A percentile compares a stretch with the other conserved stretches of the same genome.
phyloP scores from a whole-genome alignment of 1,140 invertebrate species.

The Drosophila simulans region DNA sequence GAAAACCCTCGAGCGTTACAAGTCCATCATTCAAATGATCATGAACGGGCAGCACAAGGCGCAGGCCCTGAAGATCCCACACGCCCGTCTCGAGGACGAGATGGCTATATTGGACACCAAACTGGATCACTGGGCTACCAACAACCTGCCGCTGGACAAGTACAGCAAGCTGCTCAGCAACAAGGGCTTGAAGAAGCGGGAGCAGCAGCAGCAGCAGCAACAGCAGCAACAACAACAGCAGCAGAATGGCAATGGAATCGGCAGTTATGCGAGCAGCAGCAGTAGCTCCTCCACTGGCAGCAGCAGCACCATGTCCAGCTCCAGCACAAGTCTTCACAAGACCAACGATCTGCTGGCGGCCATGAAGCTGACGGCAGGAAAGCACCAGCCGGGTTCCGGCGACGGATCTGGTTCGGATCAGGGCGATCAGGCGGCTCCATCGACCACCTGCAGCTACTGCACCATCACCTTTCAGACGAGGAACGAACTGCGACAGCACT shows the following conservation, averaged over 20 bases:
- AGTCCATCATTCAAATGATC: conserved; percentile 85
- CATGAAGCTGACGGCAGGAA: conserved; percentile 66
- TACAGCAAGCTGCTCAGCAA: conserved; percentile 82
- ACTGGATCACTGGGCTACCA: conserved; percentile 84
- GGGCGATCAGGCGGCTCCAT: conserved; percentile 52
- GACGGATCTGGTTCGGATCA: conserved; percentile 41
- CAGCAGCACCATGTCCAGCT: conserved; percentile 68
- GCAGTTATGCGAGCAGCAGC: conserved; percentile 60
- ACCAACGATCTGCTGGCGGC: conserved; percentile 75
- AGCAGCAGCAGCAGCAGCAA: conserved; percentile 61
- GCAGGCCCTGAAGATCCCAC: conserved; percentile 75
- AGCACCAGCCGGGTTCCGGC: conserved; percentile 37
- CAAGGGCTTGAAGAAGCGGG: conserved; percentile 79
- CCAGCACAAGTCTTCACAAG: conserved; percentile 60
- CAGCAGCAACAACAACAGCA: conserved; percentile 62
- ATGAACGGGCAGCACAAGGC: conserved; percentile 85
- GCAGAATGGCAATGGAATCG: conserved; percentile 52
- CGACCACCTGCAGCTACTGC: conserved; percentile 86
- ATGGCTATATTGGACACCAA: conserved; percentile 84
- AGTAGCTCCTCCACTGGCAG: conserved; percentile 70
- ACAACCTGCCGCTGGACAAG: conserved; percentile 81
- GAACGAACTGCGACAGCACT: conserved; percentile 87
- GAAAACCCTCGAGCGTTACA: conserved; percentile 85
- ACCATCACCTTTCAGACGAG: conserved; percentile 87
- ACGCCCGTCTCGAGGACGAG: conserved; percentile 84